Percentiles rank a stretch among this genome's conserved stretches.
phyloP scores from a whole-genome alignment of 2,113 vertebrate species.

The Xiphias gladius region DNA sequence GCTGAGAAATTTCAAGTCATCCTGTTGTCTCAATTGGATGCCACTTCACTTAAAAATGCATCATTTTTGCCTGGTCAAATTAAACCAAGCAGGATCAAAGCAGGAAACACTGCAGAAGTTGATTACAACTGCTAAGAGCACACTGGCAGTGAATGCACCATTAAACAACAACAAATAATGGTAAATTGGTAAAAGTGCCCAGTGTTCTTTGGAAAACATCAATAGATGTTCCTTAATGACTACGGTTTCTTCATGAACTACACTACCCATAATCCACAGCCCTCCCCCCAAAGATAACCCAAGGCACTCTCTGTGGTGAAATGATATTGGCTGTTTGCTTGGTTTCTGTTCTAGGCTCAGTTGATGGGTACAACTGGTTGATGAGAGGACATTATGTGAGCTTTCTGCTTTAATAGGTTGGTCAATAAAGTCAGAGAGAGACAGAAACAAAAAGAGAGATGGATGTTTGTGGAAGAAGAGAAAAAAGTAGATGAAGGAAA shows the following conservation, averaged over 20 bases:
- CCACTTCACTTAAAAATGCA: no score
- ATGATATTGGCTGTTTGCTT: slow-evolving; percentile 39
- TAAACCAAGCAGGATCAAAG: background rate
- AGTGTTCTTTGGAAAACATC: background rate
- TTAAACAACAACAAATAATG: background rate
- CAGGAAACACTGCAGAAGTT: background rate
- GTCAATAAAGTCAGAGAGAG: slow-evolving; percentile 53
- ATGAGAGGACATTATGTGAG: slow-evolving; percentile 63
- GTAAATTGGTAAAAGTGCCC: no score
- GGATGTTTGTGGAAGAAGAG: background rate
- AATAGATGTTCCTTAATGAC: background rate
- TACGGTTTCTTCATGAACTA: background rate
- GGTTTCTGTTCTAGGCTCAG: slow-evolving; percentile 16
- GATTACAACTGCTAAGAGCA: background rate
- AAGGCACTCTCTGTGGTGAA: slow-evolving; percentile 10
- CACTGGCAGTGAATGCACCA: background rate
- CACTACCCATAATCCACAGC: slow-evolving; percentile 11
- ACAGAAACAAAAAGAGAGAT: background rate
- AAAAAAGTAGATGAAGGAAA: background rate
- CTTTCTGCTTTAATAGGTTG: slow-evolving; percentile 66
- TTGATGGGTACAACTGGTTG: slow-evolving; percentile 53
- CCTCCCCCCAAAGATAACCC: background rate
- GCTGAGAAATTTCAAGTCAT: background rate
- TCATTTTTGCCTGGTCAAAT: no score
- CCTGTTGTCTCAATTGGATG: no score